Evolutionary conservation across 2,113 vertebrate genomes (phyloP).

Genomic region (Benitochromis conjunctus): DNA sequence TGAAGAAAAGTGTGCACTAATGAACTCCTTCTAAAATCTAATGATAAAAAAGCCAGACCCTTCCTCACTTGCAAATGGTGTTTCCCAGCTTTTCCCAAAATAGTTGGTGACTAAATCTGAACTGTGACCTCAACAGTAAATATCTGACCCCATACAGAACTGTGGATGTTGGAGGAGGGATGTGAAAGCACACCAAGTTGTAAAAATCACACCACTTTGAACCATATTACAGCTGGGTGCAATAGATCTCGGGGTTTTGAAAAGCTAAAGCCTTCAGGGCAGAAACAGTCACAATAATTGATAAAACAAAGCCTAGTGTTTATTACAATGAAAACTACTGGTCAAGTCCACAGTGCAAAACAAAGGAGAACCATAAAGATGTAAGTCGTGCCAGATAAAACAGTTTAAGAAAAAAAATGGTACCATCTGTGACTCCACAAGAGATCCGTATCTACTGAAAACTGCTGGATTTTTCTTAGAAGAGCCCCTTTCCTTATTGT

Average conservation of each 20-base stretch:
- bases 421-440: conserved; percentile 34
- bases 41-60: background rate
- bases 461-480: conserved; percentile 40
- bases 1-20: background rate
- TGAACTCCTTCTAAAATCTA: background rate
- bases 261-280: background rate
- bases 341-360: background rate
- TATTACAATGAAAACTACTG: background rate
- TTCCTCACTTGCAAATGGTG: background rate
- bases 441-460: conserved; percentile 44
- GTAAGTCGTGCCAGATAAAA: background rate
- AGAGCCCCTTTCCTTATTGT: conserved; percentile 41
- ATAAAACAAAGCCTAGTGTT: background rate
- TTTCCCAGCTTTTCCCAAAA: background rate
- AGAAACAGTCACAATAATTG: background rate
- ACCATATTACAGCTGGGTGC: background rate
- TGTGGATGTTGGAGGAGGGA: background rate
- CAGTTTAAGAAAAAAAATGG: background rate
- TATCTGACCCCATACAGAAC: conserved; percentile 9
- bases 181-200: background rate
- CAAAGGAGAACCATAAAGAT: background rate
- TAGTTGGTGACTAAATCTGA: conserved; percentile 28
- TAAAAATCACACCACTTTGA: background rate
- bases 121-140: conserved; percentile 22
- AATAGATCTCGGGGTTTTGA: background rate